Evolutionary conservation across 2,888 invertebrate species (phyloP), one percentile per base, ranked within the genome.

Genomic region (Papilio elwesi): DNA sequence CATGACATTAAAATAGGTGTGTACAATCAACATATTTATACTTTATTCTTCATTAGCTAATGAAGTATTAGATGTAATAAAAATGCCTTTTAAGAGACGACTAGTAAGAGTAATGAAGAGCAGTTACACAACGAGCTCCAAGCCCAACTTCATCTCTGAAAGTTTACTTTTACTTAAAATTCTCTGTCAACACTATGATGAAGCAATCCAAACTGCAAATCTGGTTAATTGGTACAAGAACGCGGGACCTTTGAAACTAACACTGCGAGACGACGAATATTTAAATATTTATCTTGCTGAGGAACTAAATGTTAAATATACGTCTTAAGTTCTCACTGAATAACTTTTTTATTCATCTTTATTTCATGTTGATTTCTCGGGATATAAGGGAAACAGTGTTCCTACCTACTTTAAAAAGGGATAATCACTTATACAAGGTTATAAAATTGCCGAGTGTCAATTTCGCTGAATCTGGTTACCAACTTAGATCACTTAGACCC

Each of bases 211-310:
- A 83, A 82, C 84, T 83, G 82, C 79, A 86, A 88, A 88, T 88
- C 88, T 84, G 83, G 83, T 85, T 90, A 90, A 91, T 89, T 89
- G 83, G 85, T 84, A 75, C 81, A 78, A 83, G 82, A 83, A 83
- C 81, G 83, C 80, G 74, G 77, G 78, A 78, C 80, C 80, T 85
- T 85, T 83, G 82, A 78, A 80, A 83, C 78, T 80, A 78, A 80
- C 79, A 77, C 78, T 75, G 76, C 73, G 75, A 62, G 68, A 78
- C 73, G 75, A 68, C 59, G 59, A 69, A 80, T 75, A 59, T 68
- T 73, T 71, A 76, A 77, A 77, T 75, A 77, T 77, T 78, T 78
- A 74, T 73, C 68, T 74, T 74, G 62, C 67, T 64, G 69, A 43
- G 64, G 57, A 73, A 59, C 59, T 71, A 71, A 67, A 73, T 73